Conservation (phyloP, 2,113 vertebrate species). For the Salvelinus namaycush region DNA sequence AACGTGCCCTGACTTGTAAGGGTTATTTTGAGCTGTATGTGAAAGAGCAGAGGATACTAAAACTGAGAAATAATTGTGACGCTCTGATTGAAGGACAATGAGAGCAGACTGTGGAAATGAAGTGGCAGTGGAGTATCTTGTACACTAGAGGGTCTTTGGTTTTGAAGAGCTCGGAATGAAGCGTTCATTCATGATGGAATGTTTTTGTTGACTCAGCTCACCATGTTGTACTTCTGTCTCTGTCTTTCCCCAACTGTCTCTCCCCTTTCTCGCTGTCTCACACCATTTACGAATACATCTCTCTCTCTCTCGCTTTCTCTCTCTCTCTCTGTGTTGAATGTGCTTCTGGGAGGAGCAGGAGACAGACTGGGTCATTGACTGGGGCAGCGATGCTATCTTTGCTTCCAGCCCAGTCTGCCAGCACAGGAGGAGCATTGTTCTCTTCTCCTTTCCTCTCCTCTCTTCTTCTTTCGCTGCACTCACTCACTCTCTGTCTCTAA, state of each 20-base stretch:
- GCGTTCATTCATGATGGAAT: background rate
- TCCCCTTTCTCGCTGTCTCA: background rate
- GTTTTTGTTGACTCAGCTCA: background rate
- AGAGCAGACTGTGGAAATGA: too few relatives aligned
- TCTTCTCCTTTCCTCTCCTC: conserved; percentile 48
- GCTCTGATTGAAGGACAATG: too few relatives aligned
- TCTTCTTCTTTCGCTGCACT: conserved; percentile 31
- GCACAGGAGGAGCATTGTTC: conserved; percentile 71
- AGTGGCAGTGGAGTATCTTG: too few relatives aligned
- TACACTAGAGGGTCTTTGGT: too few relatives aligned
- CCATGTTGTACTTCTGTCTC: conserved; percentile 3
- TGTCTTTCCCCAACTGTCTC: background rate
- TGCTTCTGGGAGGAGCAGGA: conserved; percentile 53
- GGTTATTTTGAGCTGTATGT: conserved; percentile 9
- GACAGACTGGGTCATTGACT: conserved; percentile 66
- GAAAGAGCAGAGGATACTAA: too few relatives aligned
- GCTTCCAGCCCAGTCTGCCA: conserved; percentile 11
- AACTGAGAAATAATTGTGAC: too few relatives aligned
- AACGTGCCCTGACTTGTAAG: conserved; percentile 2
- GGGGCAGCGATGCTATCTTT: conserved; percentile 58
- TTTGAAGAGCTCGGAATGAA: too few relatives aligned
- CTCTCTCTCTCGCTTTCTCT: background rate
- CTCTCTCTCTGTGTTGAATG: conserved; percentile 40
- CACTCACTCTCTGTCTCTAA: background rate
- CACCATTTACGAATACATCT: background rate